A percentile compares a stretch with the other conserved stretches of the same genome.
These are phyloP conservation scores for Larimichthys crocea DNA, from an alignment of 2,113 vertebrate species.

Conservation along the genomic window DNA sequence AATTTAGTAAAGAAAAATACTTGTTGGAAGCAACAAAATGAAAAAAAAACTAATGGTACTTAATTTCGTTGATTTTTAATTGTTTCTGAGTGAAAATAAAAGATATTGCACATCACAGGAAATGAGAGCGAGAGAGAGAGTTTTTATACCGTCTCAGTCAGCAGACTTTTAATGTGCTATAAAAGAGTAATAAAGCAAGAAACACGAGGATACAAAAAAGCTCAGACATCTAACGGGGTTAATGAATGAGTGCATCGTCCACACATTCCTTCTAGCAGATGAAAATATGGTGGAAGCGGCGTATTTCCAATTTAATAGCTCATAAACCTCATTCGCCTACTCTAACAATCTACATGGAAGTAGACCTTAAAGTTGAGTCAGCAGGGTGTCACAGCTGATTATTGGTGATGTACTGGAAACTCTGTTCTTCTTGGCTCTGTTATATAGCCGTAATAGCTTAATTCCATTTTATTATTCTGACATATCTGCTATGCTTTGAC, in stretches of 20 bases:
- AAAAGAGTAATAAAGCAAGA: slow-evolving; percentile 45
- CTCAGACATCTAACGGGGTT: slow-evolving; percentile 5
- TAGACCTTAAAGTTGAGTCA: slow-evolving; percentile 21
- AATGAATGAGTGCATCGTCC: slow-evolving; percentile 29
- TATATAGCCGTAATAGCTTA: not conserved
- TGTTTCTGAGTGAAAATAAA: slow-evolving; percentile 8
- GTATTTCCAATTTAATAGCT: slow-evolving; percentile 53
- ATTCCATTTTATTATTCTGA: not conserved
- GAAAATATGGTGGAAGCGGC: not conserved
- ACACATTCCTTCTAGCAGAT: slow-evolving; percentile 16
- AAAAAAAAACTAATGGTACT: not conserved
- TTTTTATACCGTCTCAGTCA: slow-evolving; percentile 33
- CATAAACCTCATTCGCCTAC: slow-evolving; percentile 47
- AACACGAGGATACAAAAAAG: not conserved
- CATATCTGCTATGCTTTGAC: not conserved
- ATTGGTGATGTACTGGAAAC: slow-evolving; percentile 7
- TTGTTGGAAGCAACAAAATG: not conserved
- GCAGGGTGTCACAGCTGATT: slow-evolving; percentile 30
- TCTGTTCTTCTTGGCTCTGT: not conserved
- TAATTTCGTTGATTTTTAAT: slow-evolving; percentile 18
- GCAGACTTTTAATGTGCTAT: slow-evolving; percentile 50
- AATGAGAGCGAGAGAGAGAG: not conserved
- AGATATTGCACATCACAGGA: not conserved
- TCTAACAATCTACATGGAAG: slow-evolving; percentile 14
- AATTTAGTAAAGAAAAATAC: not conserved